phyloP scores from a whole-genome alignment of 2,113 vertebrate genomes.

The Lipophrys pholis region DNA sequence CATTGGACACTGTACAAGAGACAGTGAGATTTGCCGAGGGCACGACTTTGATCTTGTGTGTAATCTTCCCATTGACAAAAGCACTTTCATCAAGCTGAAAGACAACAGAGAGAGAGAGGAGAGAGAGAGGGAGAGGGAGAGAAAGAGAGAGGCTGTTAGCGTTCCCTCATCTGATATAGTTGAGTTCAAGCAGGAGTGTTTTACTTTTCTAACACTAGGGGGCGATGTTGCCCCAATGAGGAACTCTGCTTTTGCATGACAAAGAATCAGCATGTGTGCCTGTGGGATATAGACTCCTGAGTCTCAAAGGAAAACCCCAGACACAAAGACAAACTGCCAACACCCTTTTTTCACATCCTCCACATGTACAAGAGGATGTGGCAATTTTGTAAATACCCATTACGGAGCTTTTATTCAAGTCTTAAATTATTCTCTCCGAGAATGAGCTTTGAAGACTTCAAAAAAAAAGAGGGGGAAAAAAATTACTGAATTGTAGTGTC shows the following conservation, averaged over 20 bases:
- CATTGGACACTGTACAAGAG: slow-evolving; percentile 91
- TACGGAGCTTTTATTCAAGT: slow-evolving; percentile 28
- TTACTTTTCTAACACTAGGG: slow-evolving; percentile 50
- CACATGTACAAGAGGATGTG: slow-evolving; percentile 38
- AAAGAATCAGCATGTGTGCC: slow-evolving; percentile 40
- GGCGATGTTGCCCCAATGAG: slow-evolving; percentile 43
- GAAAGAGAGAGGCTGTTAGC: too few relatives aligned
- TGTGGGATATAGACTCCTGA: slow-evolving; percentile 61
- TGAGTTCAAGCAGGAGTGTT: not conserved
- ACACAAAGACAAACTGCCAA: slow-evolving; percentile 77
- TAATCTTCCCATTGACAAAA: slow-evolving; percentile 87
- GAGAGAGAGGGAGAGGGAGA: slow-evolving; percentile 1
- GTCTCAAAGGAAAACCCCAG: slow-evolving; percentile 65
- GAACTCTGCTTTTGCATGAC: slow-evolving; percentile 25
- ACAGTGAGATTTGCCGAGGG: slow-evolving; percentile 92
- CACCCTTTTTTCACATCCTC: slow-evolving; percentile 65
- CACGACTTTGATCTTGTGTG: slow-evolving; percentile 89
- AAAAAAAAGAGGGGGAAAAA: not conserved
- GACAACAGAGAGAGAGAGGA: slow-evolving; percentile 23
- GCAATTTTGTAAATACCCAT: slow-evolving; percentile 44
- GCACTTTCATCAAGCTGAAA: slow-evolving; percentile 86
- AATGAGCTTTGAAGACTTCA: slow-evolving; percentile 8
- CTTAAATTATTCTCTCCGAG: slow-evolving; percentile 3
- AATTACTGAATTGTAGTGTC: slow-evolving; percentile 34
- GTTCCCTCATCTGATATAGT: not conserved